Evolutionary conservation across 2,888 invertebrate species (phyloP), one percentile per base, ranked within the genome.

Genomic region (Oscheius sp.): DNA sequence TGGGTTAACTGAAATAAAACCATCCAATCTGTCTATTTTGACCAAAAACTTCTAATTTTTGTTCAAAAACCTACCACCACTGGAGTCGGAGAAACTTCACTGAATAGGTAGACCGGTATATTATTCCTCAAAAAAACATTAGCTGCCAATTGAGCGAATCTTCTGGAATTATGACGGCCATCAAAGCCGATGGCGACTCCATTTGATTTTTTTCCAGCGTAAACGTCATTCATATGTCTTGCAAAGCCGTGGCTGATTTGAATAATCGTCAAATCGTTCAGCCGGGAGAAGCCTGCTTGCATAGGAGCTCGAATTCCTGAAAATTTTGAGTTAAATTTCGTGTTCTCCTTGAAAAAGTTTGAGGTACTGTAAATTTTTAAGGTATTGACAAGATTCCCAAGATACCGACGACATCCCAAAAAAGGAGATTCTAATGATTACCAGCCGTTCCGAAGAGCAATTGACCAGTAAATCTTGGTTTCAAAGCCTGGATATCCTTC

Each of bases 201-300:
- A 9, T 64, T 72, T 33, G 65, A 73, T n/a, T n/a, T n/a, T 33
- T 73, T 68, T 36, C 71, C 67, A 0, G 38, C 36, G 30, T 44
- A 67, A 14, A 61, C 41, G 6, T 50, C 28, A 24, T 64, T 59
- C 69, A 85, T 71, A 62, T 85, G 79, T 12, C 72, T 66, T 14
- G 84, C 82, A 65, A 85, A 74, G 28, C 84, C 85, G 49, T 83
- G 83, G 0, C 85, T 91, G 95, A 0, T 96, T 64, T 98, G 98
- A 56, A 98, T 90, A 66, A 91, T 88, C 0, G 95, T 93, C 49
- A 99, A 90, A 87, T 98, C 97, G 87, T 99, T 99, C 93, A 98
- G 94, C 73, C 92, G 91, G 75, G 90, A 91, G 87, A 92, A 95
- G 0, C 98, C 98, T 17, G 94, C 92, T 20, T 91, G 92, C 97